Conservation (phyloP, 2,113 vertebrate genomes). For the Phaetusa simplex region DNA sequence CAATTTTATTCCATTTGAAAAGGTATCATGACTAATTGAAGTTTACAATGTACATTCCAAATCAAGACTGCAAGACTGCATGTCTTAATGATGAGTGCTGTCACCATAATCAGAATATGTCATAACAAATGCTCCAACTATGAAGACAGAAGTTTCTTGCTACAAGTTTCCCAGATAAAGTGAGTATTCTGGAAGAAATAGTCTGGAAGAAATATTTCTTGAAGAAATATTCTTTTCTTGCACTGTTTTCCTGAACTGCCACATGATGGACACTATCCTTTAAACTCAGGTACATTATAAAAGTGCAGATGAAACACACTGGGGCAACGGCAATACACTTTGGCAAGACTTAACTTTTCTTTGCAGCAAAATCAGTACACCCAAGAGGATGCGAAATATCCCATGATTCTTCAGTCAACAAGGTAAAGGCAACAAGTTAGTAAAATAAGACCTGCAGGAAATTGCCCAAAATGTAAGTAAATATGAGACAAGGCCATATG, state of each 20-base stretch:
- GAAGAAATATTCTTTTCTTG: background rate
- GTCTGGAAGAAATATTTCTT: background rate
- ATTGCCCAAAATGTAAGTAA: background rate
- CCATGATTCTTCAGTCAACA: background rate
- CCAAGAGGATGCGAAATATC: background rate
- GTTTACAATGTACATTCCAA: background rate
- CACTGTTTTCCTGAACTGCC: background rate
- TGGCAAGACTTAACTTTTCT: background rate
- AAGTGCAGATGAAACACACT: background rate
- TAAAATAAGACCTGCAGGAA: background rate
- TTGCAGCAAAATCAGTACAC: background rate
- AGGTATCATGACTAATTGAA: background rate
- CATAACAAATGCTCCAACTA: background rate
- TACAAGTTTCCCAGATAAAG: background rate
- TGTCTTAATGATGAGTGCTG: background rate
- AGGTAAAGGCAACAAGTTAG: background rate
- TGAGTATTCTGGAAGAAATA: background rate
- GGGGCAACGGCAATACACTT: background rate
- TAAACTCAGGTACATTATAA: background rate
- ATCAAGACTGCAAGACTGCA: background rate
- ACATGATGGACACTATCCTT: background rate
- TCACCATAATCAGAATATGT: background rate
- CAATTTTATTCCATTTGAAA: background rate
- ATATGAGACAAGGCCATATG: background rate
- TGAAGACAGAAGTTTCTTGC: background rate